Evolutionary conservation across 1,140 invertebrate species (phyloP), one percentile per base, ranked within the genome.

Genomic region (Heliconius hermathena): DNA sequence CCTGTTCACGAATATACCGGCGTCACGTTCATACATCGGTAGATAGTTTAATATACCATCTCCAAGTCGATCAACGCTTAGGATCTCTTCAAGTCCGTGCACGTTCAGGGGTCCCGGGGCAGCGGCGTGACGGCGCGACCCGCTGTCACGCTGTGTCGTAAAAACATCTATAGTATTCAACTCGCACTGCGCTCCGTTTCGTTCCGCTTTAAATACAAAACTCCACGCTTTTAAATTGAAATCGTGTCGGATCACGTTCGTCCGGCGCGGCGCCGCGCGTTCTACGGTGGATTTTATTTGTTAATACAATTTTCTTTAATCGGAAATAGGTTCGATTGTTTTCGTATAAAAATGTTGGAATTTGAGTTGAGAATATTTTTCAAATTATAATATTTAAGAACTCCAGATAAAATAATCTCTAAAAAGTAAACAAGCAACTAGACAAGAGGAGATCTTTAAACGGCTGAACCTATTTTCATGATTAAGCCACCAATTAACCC

Each of bases 211-310:
- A 66, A 66, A 66, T 66, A 66, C 4, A 66, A 66, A 66, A 26
- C 26, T n/a, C 54, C 60, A 26, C 22, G 13, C 9, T 5, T 66
- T 26, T 26, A 66, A 66, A 26, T 66, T 66, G 22, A 66, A 66
- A 26, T 66, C 60, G 60, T 66, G 60, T 29, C 11, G 22, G 60
- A 66, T 66, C 60, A 66, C 60, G 60, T 66, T 66, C 22, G 26
- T 2, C 60, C 22, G 60, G 26, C 60, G 22, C 22, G 60, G 26
- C 57, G 22, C 57, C 57, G 22, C 8, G 6, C 54, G 54, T 9
- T 57, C 18, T 4, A 52, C 54, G 20, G 54, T n/a, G 22, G 9
- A 29, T 66, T 66, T 66, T 66, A 66, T 66, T 29, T 29, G 4
- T 66, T 66, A 29, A 29, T 29, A 16, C 13, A 29, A 29, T 2